Percentiles rank a stretch among this genome's conserved stretches.
Conservation (phyloP, 2,797 vertebrate genomes). For the Anisognathus igniventris region DNA sequence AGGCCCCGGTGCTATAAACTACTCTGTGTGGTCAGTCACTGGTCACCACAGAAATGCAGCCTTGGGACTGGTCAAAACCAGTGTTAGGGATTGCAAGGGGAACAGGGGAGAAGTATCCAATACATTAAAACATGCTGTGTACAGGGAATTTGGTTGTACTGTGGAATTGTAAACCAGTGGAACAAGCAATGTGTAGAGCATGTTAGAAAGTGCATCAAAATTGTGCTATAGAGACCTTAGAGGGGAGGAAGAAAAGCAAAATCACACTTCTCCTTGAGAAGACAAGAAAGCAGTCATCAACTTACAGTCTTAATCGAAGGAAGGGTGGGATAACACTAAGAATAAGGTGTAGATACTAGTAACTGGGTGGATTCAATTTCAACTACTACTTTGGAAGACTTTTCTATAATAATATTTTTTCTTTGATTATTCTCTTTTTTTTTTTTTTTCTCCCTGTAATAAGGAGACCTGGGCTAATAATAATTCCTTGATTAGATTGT, state of each 20-base stretch:
- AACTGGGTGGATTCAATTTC: background rate
- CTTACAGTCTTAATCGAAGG: background rate
- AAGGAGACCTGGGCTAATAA: background rate
- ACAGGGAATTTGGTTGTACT: background rate
- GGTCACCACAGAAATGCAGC: background rate
- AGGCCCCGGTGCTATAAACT: background rate
- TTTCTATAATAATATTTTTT: background rate
- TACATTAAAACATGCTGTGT: background rate
- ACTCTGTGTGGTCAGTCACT: background rate
- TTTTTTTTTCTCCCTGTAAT: background rate
- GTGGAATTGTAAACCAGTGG: background rate
- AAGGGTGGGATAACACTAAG: background rate
- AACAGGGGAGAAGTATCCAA: background rate
- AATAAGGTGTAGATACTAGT: background rate
- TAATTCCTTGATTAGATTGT: background rate
- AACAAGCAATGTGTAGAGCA: rapidly evolving
- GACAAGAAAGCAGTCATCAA: background rate
- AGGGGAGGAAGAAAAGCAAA: background rate
- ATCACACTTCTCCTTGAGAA: background rate
- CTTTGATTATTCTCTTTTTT: background rate
- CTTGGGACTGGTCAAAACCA: background rate
- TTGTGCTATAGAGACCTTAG: background rate
- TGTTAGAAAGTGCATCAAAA: background rate
- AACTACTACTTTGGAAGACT: background rate
- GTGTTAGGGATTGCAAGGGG: background rate